Base-by-base conservation (phyloP, 2,113 vertebrate species). In the Eidolon helvum region DNA sequence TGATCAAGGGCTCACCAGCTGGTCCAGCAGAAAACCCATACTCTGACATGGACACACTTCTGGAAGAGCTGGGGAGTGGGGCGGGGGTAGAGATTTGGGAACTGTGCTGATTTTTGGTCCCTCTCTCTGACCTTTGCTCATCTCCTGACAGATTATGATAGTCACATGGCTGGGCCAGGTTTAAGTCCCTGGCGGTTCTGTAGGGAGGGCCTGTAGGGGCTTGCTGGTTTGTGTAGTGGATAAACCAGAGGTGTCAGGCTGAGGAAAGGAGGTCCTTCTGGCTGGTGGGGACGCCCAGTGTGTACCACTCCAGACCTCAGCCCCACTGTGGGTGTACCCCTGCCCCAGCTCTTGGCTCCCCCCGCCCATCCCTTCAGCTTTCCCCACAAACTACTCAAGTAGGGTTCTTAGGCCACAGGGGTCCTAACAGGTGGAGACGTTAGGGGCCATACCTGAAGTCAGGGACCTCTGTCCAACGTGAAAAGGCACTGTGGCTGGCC, bases 211-310 rank as follows among this genome's bases (percentile, higher is more conserved):
- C 87, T 91, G 87, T 30, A 12, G 79, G 61, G 59, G 86, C 84
- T 94, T 92, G 88, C 53, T n/a, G 74, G 24, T 78, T 69, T 82
- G 40, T 50, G 77, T 8, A 61, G 33, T 78, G 48, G 48, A 86
- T 79, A 94, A 86, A 96, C 69, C 86, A 66, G 66, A 90, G 38
- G 78, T 59, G 38, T 84, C 38, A 96, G 50, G 85, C 61, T 65
- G n/a, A 72, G 72, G 35, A 72, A 48, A 0, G 40, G 26, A 71
- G 53, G 53, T 22, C 40, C 35, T 65, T 93, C 33, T 33, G 43
- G 6, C 33, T 26, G 28, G 33, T n/a, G 65, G 40, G 18, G 43
- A 9, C 65, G 80, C 22, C 87, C 45, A 43, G 33, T 33, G 16
- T 48, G 61, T 24, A n/a, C 79, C 59, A 6, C n/a, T 91, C 18